Evolutionary conservation across 2,113 vertebrate genomes (phyloP).

Genomic region (Antechinus stuartii): DNA sequence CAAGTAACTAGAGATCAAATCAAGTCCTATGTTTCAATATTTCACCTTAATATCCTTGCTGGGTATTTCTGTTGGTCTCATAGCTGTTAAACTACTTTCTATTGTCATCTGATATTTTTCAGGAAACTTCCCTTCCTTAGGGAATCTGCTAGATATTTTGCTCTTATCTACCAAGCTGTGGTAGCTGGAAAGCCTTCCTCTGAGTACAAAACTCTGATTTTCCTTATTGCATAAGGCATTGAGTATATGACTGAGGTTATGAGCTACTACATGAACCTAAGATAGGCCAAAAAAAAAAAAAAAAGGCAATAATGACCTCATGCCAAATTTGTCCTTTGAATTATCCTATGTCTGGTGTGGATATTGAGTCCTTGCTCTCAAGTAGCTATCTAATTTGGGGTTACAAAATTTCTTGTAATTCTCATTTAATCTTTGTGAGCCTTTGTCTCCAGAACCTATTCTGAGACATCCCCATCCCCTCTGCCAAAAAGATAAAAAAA

Average conservation of each 20-base stretch:
- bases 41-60: neutral
- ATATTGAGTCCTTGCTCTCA: neutral
- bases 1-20: neutral
- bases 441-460: neutral
- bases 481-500: neutral
- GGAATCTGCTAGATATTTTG: neutral
- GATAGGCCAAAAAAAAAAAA: neutral
- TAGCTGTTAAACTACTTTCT: neutral
- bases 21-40: neutral
- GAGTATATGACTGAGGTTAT: neutral
- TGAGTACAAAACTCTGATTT: neutral
- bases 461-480: neutral
- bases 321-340: neutral
- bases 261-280: neutral
- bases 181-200: neutral
- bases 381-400: neutral
- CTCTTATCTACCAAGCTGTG: neutral
- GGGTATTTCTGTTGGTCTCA: neutral
- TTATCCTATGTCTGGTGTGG: neutral
- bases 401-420: neutral
- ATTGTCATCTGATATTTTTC: neutral
- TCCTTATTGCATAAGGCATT: neutral
- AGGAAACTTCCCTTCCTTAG: neutral
- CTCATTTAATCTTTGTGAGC: neutral
- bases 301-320: neutral